Evolutionary conservation across 2,888 invertebrate species (phyloP), one percentile per base, ranked within the genome.

Genomic region (Atherix ibis): DNA sequence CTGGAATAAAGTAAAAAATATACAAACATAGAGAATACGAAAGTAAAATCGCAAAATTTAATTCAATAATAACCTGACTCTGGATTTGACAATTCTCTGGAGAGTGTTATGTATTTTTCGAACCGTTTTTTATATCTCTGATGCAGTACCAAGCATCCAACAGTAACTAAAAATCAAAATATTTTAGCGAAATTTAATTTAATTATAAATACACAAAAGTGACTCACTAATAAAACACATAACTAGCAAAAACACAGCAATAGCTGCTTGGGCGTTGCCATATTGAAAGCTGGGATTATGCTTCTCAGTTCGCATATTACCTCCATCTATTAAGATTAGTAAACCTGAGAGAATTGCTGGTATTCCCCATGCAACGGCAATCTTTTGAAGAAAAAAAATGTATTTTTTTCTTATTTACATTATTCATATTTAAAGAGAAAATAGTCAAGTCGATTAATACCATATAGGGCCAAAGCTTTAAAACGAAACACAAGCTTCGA

Each of bases 131-230:
- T 72, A 53, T 80, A 81, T 22, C 91, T 68, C 50, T 87, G 80
- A 59, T 87, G 84, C 36, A 89, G 58, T 18, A 88, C 76, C 37
- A 91, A 64, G 49, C 83, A 82, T 2, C 82, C 80, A 4, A 81
- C 70, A 1, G 85, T 82, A 31, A 87, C 82, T 75, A 58, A 4
- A 53, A 64, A 43, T 35, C 43, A 17, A 48, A 40, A 37, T 10
- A 22, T 8, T 10, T n/a, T n/a, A n/a, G n/a, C 6, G 5, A 5
- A 5, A 8, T n/a, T 12, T n/a, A 27, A 13, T 27, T 27, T 27
- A n/a, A 27, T 5, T n/a, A n/a, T n/a, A n/a, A n/a, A n/a, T n/a
- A n/a, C n/a, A n/a, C n/a, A n/a, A n/a, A n/a, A n/a, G 13, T 8
- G 8, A 50, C 64, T 63, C 58, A 84, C 84, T 78, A 43, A 81